Conservation (phyloP, 2,888 invertebrate species). For the Aphrophora alni region DNA sequence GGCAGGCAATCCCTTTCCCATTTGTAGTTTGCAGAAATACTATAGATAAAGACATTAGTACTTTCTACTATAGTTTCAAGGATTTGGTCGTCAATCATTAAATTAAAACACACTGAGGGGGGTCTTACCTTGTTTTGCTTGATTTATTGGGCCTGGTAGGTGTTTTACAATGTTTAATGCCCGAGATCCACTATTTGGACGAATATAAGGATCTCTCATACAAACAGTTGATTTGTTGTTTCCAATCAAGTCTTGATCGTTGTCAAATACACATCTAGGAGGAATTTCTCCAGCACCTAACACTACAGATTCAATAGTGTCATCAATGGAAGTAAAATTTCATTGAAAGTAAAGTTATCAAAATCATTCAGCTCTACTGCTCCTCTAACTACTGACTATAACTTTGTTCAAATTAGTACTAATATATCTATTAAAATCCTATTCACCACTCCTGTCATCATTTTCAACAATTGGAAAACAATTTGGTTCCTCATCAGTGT, state of each 20-base stretch:
- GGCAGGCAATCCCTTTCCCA: not conserved
- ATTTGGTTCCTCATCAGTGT: too few relatives aligned
- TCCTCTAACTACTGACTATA: too few relatives aligned
- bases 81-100: constrained; percentile 14
- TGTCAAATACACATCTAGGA: too few relatives aligned
- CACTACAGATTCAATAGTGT: constrained; percentile 11
- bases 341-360: too few relatives aligned
- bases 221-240: constrained; percentile 4
- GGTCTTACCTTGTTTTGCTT: not conserved
- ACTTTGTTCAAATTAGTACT: too few relatives aligned
- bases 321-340: not conserved
- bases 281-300: constrained; percentile 6
- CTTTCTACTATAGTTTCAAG: not conserved
- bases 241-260: not conserved
- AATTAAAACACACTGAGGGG: not conserved
- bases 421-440: too few relatives aligned
- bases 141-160: constrained; percentile 13
- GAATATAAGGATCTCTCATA: not conserved
- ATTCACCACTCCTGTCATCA: too few relatives aligned
- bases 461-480: too few relatives aligned
- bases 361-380: too few relatives aligned
- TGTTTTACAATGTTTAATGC: not conserved
- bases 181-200: not conserved
- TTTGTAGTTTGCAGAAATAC: not conserved
- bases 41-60: not conserved